Evolutionary conservation across 2,888 invertebrate genomes (phyloP), one percentile per base, ranked within the genome.

Genomic region (Augochlorella aurata): DNA sequence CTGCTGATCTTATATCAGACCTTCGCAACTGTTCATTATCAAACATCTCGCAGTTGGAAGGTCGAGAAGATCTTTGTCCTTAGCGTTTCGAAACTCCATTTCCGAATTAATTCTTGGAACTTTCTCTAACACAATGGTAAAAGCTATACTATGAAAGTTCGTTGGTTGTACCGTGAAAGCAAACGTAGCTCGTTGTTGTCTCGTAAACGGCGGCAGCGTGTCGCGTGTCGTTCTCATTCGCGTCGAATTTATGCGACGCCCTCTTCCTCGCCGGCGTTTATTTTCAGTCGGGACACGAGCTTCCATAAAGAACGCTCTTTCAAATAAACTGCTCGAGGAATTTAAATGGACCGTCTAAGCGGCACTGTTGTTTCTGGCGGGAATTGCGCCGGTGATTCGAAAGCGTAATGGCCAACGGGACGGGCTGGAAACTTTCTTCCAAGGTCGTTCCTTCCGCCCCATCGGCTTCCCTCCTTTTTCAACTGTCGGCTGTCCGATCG

Each of bases 221-320:
- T 44, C 38, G 18, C 61, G 61, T 66, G 66, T 66, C 45, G 45
- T n/a, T 45, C 45, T 65, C 54, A 14, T 45, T 12, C 66, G 63
- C 18, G 38, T 63, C 38, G 45, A 21, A 45, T 66, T 45, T 45
- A 66, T 21, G 66, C 66, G 66, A 54, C 54, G 54, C 21, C 21
- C 21, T 3, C 21, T 16, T 50, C 50, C 50, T 3, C 38, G 38
- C 21, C 5, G 44, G 44, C 29, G 71, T 72, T 65, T 61, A 61
- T 72, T 72, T 61, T 61, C 61, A 45, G 45, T 24, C 38, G 18
- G 47, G 24, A 72, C 45, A 16, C 71, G 71, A 61, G 71, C 47
- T 12, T 45, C n/a, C 24, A 16, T 61, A n/a, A 61, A 47, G 47
- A 21, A 47, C 45, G 45, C 24, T 49, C 71, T 61, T 61, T 72